Conservation (phyloP, 2,797 vertebrate species). For the Sebastes reedi region DNA sequence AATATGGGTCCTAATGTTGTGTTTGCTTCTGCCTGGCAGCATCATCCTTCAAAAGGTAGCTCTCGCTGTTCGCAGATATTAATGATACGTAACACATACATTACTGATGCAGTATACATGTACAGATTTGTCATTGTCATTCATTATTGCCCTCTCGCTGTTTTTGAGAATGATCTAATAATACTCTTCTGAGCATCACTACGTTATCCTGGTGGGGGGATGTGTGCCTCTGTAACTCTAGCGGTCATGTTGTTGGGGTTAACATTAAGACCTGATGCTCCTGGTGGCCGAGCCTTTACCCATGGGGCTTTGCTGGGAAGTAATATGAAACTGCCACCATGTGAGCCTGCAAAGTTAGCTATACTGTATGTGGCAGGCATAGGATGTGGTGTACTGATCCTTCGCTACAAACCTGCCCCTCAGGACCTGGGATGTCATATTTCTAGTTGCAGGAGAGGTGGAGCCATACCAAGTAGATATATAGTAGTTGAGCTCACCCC, state of each 20-base stretch:
- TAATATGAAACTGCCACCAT: background rate
- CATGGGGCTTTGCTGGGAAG: background rate
- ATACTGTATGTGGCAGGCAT: slow-evolving; percentile 5
- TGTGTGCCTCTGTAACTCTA: background rate
- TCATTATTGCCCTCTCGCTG: slow-evolving; percentile 3
- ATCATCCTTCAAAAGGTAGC: slow-evolving; percentile 3
- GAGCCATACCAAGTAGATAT: slow-evolving; percentile 8
- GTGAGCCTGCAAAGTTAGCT: slow-evolving; percentile 15
- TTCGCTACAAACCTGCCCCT: slow-evolving; percentile 4
- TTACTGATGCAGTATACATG: background rate
- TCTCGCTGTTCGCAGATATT: slow-evolving; percentile 6
- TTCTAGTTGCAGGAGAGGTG: slow-evolving; percentile 1
- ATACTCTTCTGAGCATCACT: background rate
- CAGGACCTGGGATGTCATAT: slow-evolving; percentile 1
- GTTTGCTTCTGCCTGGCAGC: slow-evolving; percentile 7
- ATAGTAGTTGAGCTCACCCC: background rate
- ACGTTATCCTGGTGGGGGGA: background rate
- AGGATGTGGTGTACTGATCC: slow-evolving; percentile 7
- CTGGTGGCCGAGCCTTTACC: background rate
- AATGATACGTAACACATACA: slow-evolving; percentile 6
- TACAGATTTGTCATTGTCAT: slow-evolving; percentile 5
- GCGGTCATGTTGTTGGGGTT: background rate
- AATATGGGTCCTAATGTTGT: background rate
- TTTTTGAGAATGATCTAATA: slow-evolving; percentile 1
- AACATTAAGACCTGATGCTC: background rate